Evolutionary conservation across 2,888 invertebrate species (phyloP).

Genomic region (Melinopterus prodromus): DNA sequence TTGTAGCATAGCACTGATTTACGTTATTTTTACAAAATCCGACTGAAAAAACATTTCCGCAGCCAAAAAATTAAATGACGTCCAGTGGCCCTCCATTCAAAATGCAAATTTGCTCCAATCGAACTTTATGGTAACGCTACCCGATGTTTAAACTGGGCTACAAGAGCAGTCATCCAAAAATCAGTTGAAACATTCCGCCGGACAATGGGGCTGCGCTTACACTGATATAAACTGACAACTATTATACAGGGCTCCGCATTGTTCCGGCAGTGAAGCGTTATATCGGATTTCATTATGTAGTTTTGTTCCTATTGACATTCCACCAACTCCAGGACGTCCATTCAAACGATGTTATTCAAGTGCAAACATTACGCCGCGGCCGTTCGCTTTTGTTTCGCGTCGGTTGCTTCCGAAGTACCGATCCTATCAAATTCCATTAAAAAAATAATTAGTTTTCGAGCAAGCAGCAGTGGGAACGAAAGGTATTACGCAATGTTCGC

Average conservation of each 20-base stretch:
- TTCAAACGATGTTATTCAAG: slow-evolving; percentile 20
- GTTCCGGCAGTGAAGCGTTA: slow-evolving; percentile 31
- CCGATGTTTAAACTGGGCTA: background rate
- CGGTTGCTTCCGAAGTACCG: background rate
- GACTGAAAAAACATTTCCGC: too few relatives aligned
- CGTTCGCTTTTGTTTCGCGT: slow-evolving; percentile 23
- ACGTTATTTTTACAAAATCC: too few relatives aligned
- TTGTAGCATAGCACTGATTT: too few relatives aligned
- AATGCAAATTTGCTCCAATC: background rate
- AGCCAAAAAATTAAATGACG: too few relatives aligned
- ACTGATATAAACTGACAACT: slow-evolving; percentile 30
- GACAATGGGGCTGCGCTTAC: background rate
- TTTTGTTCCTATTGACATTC: slow-evolving; percentile 30
- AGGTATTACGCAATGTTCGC: too few relatives aligned
- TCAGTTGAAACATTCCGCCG: background rate
- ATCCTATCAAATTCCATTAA: background rate
- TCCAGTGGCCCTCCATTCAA: background rate
- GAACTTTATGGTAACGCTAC: background rate
- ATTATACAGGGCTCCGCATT: slow-evolving; percentile 26
- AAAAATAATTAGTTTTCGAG: background rate
- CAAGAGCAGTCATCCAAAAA: slow-evolving; percentile 14
- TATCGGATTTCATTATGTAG: slow-evolving; percentile 33
- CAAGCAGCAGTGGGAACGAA: background rate
- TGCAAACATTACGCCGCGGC: slow-evolving; percentile 12
- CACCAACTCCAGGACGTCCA: slow-evolving; percentile 22